Conservation (phyloP, 2,888 invertebrate genomes). For the Diploptera punctata region DNA sequence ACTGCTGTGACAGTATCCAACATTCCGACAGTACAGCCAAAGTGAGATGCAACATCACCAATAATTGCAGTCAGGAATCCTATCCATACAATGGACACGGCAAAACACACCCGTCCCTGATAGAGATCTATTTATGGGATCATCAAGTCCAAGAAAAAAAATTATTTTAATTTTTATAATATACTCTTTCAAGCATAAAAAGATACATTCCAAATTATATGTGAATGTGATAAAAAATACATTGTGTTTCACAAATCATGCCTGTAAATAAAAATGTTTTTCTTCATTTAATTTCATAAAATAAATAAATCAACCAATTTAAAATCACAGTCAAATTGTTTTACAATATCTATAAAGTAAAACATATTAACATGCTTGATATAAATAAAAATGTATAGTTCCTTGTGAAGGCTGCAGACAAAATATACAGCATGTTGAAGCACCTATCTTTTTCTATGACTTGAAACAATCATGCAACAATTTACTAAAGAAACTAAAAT, state of each 20-base stretch:
- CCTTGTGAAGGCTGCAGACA: slow-evolving; percentile 6
- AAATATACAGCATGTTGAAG: neutral
- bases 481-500: neutral
- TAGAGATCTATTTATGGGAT: slow-evolving; percentile 72
- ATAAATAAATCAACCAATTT: too few relatives aligned
- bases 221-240: too few relatives aligned
- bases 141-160: slow-evolving; percentile 11
- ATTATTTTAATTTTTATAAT: too few relatives aligned
- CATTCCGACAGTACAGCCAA: slow-evolving; percentile 96
- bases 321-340: too few relatives aligned
- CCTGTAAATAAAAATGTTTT: neutral
- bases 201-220: too few relatives aligned
- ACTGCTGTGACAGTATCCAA: slow-evolving; percentile 98
- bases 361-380: neutral
- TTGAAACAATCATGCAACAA: neutral
- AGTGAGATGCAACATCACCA: slow-evolving; percentile 96
- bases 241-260: neutral
- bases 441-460: neutral
- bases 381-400: neutral
- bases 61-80: slow-evolving; percentile 96
- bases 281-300: too few relatives aligned
- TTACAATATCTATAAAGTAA: neutral
- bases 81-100: slow-evolving; percentile 89
- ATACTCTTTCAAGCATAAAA: too few relatives aligned
- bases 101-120: slow-evolving; percentile 95